Evolutionary conservation across 2,888 invertebrate genomes (phyloP).

Genomic region (Drosophila mettleri): DNA sequence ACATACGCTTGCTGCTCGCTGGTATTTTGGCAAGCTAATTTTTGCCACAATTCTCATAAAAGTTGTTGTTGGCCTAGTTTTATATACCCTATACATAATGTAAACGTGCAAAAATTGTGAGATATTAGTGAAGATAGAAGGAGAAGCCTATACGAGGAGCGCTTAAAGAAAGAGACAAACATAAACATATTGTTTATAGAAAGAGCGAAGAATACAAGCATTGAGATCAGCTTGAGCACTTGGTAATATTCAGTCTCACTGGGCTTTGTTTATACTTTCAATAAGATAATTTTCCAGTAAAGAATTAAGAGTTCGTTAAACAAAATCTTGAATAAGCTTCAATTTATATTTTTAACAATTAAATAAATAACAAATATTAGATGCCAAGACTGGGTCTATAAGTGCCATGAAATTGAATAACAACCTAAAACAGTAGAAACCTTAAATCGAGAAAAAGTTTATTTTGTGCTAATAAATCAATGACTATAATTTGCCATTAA

Average conservation of each 20-base stretch:
- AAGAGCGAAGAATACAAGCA: background rate
- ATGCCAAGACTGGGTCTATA: no score
- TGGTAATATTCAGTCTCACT: no score
- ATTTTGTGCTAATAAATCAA: no score
- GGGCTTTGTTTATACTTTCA: background rate
- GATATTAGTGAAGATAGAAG: no score
- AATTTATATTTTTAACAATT: no score
- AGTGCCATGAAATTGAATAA: no score
- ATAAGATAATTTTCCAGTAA: background rate
- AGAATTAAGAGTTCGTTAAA: background rate
- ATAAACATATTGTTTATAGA: background rate
- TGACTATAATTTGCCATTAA: no score
- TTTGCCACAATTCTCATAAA: slow-evolving; percentile 52
- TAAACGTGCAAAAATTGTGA: background rate
- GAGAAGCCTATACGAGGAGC: no score
- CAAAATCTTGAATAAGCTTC: background rate
- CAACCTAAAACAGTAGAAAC: no score
- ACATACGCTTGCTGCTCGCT: background rate
- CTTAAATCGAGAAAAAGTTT: no score
- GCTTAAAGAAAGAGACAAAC: no score
- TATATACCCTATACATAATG: background rate
- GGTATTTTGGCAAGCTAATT: slow-evolving; percentile 63
- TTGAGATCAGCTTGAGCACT: background rate
- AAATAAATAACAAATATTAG: no score
- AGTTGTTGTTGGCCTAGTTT: slow-evolving; percentile 49